Evolutionary conservation across 2,113 vertebrate genomes (phyloP).

Genomic region (Chloroceryle aenea): DNA sequence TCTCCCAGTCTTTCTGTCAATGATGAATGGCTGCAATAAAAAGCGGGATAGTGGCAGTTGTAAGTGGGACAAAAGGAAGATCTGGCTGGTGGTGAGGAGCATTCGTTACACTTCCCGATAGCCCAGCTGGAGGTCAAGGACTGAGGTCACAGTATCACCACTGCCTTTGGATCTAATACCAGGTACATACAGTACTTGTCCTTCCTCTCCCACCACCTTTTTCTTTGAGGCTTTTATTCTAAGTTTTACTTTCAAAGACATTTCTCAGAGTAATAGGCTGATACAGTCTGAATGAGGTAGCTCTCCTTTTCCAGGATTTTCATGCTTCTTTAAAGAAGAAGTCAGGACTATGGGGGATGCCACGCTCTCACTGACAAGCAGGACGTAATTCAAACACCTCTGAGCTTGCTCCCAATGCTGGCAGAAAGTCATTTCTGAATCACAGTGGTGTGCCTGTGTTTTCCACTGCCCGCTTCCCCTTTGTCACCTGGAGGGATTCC

Average conservation of each 20-base stretch:
- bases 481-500: neutral
- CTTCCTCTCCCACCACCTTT: neutral
- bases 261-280: neutral
- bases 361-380: neutral
- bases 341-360: neutral
- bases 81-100: neutral
- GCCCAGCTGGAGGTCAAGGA: neutral
- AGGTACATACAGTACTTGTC: neutral
- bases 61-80: conserved; percentile 51
- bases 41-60: neutral
- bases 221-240: neutral
- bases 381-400: neutral
- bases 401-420: neutral
- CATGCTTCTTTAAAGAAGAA: neutral
- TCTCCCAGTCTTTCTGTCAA: conserved; percentile 34
- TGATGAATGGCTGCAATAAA: conserved; percentile 68
- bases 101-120: neutral
- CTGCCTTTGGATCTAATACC: neutral
- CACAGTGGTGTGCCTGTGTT: neutral
- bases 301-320: neutral
- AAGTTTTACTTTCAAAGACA: neutral
- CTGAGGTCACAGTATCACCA: neutral
- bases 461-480: neutral
- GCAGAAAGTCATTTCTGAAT: conserved; percentile 7
- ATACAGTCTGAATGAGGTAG: neutral